phyloP scores from a whole-genome alignment of 2,888 invertebrate genomes.

The Villa cingulata region DNA sequence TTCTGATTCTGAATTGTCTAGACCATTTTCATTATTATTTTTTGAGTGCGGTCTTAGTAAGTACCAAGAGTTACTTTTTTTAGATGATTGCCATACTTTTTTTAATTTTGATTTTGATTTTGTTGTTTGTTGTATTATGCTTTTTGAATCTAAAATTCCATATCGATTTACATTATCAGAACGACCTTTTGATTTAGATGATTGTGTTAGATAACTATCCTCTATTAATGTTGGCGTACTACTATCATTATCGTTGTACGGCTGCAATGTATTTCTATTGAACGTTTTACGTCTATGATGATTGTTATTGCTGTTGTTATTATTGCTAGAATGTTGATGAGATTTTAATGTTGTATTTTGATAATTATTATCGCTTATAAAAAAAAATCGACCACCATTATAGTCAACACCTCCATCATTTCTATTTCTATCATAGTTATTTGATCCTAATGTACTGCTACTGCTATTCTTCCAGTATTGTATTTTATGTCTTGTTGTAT shows the following conservation, averaged over 20 bases:
- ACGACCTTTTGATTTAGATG: background rate
- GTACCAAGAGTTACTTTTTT: background rate
- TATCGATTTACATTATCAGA: background rate
- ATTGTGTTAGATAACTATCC: background rate
- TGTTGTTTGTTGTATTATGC: background rate
- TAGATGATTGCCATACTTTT: background rate
- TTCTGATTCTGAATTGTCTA: slow-evolving; percentile 10
- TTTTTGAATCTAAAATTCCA: background rate
- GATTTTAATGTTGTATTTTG: background rate
- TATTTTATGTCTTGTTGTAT: no score
- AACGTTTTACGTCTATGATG: background rate
- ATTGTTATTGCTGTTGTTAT: background rate
- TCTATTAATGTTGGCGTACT: background rate
- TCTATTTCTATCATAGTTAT: no score
- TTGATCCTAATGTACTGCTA: no score
- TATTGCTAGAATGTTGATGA: background rate
- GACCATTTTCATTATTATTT: slow-evolving; percentile 1
- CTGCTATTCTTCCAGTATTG: no score
- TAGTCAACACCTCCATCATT: no score
- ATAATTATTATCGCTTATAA: no score
- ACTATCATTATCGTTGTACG: background rate
- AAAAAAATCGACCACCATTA: no score
- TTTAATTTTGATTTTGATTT: background rate
- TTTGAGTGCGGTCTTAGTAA: background rate
- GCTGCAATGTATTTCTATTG: background rate